Evolutionary conservation across 2,797 vertebrate species (phyloP).

Genomic region (Poecile montanus): DNA sequence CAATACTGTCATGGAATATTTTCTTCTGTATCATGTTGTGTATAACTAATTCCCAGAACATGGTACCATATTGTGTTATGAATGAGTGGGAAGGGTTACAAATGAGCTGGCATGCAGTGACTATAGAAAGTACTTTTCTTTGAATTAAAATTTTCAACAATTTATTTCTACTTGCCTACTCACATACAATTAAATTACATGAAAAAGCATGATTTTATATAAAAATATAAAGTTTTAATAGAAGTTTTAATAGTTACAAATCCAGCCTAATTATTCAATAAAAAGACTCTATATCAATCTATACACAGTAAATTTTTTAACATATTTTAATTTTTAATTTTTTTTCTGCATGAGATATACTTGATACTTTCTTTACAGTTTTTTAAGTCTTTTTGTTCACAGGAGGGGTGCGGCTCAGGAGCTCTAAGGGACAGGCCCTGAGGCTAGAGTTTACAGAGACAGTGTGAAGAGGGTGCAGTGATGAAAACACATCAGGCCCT

Average conservation of each 20-base stretch:
- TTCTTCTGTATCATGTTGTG: neutral
- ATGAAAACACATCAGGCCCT: neutral
- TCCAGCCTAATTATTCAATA: neutral
- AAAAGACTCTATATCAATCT: neutral
- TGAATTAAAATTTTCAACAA: neutral
- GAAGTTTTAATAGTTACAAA: neutral
- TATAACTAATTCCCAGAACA: neutral
- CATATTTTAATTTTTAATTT: neutral
- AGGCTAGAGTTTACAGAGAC: neutral
- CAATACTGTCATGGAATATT: neutral
- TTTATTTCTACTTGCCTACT: neutral
- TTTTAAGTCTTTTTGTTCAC: neutral
- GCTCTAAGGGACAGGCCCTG: neutral
- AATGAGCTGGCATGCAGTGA: neutral
- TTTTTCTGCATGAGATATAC: neutral
- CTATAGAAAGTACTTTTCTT: neutral
- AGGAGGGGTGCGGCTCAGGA: neutral
- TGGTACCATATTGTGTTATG: fast-evolving
- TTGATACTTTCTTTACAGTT: neutral
- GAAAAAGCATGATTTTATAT: neutral
- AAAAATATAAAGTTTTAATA: neutral
- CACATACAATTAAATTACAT: neutral
- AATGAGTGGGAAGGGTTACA: neutral
- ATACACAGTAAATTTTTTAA: neutral
- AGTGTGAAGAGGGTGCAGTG: neutral